These are phyloP conservation scores for Arbacia lixula DNA, from an alignment of 53 echinoderm and acorn worm species.

Conservation along the genomic window DNA sequence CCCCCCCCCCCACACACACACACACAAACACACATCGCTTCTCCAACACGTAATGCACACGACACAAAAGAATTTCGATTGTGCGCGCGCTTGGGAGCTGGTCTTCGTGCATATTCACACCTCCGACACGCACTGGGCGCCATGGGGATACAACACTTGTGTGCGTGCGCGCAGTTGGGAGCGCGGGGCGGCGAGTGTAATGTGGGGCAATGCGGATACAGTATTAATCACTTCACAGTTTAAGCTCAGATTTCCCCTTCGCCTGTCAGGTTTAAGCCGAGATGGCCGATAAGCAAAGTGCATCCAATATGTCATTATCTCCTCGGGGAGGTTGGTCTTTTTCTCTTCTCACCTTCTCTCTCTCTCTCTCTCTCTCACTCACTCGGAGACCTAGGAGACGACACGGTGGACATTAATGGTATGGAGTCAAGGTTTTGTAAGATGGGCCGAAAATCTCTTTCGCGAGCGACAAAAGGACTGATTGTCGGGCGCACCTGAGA, in stretches of 20 bases:
- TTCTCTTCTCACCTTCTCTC: not conserved
- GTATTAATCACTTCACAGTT: constrained; percentile 13
- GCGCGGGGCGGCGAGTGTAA: too few relatives aligned
- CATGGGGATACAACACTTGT: too few relatives aligned
- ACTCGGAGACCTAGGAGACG: not conserved
- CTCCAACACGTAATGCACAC: too few relatives aligned
- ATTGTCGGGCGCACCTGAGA: too few relatives aligned
- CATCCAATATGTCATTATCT: not conserved
- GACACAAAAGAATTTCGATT: too few relatives aligned
- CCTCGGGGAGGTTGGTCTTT: not conserved
- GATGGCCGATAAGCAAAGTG: not conserved
- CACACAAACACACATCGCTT: too few relatives aligned
- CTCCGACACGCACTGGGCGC: too few relatives aligned
- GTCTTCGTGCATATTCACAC: too few relatives aligned
- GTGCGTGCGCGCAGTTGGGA: too few relatives aligned
- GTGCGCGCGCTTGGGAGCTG: too few relatives aligned
- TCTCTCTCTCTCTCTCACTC: not conserved
- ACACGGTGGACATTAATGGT: constrained; percentile 6
- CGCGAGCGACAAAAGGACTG: not conserved
- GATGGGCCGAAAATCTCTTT: not conserved
- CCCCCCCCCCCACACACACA: too few relatives aligned
- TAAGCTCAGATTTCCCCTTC: not conserved
- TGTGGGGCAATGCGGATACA: too few relatives aligned
- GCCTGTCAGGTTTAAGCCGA: not conserved
- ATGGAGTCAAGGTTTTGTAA: not conserved